Conservation (phyloP, 2,797 vertebrate species). For the Acanthopagrus latus region DNA sequence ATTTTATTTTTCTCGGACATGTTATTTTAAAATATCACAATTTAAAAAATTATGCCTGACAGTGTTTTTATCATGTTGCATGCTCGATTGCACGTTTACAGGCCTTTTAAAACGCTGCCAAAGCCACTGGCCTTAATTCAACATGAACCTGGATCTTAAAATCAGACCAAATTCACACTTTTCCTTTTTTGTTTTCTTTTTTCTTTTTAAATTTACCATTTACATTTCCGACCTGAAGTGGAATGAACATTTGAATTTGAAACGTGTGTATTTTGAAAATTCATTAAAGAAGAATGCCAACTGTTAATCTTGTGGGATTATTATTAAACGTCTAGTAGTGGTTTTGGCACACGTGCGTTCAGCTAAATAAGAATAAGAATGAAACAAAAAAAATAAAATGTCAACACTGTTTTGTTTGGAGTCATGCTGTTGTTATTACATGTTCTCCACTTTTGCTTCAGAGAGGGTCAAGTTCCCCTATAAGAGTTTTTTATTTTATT, state of each 20-base stretch:
- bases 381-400: constrained; percentile 7
- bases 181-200: not conserved
- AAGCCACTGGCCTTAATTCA: constrained; percentile 47
- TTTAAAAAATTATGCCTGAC: constrained; percentile 13
- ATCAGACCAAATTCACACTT: constrained; percentile 1
- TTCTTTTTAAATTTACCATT: not conserved
- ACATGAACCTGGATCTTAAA: constrained; percentile 22
- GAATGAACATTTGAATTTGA: constrained; percentile 20
- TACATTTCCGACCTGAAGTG: constrained; percentile 3
- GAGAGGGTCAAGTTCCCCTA: constrained; percentile 28
- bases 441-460: constrained; percentile 1
- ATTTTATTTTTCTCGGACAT: not conserved
- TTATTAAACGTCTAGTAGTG: not conserved
- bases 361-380: constrained; percentile 17
- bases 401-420: not conserved
- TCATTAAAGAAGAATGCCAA: too few relatives aligned
- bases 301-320: too few relatives aligned
- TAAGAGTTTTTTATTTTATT: not conserved
- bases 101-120: constrained; percentile 59
- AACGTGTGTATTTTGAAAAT: not conserved
- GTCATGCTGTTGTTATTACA: constrained; percentile 12
- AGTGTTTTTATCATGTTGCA: constrained; percentile 25
- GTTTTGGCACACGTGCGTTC: not conserved
- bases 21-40: not conserved
- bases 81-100: constrained; percentile 41